A percentile compares a stretch with the other conserved stretches of the same genome.
Evolutionary conservation across 2,797 vertebrate genomes (phyloP).

Genomic region (Thunnus albacares): DNA sequence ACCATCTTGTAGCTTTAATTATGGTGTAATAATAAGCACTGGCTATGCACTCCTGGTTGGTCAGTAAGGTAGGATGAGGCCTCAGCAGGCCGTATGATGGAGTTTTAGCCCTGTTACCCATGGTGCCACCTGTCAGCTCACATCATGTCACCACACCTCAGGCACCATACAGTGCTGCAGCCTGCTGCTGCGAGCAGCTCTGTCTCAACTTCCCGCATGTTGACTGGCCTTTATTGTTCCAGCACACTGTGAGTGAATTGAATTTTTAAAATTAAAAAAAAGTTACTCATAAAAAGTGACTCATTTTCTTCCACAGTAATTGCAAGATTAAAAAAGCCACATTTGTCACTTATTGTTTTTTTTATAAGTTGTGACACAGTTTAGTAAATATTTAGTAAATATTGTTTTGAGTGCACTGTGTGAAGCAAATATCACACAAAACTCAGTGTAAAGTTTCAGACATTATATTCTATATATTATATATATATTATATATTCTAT

Average conservation of each 20-base stretch:
- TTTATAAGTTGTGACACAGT: neutral
- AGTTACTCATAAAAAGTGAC: neutral
- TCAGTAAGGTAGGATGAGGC: slow-evolving; percentile 47
- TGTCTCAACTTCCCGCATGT: slow-evolving; percentile 15
- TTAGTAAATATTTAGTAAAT: slow-evolving; percentile 14
- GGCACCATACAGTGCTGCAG: slow-evolving; percentile 73
- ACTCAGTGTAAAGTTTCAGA: slow-evolving; percentile 42
- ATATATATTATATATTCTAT: neutral
- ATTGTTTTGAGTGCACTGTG: slow-evolving; percentile 1
- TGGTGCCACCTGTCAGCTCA: slow-evolving; percentile 77
- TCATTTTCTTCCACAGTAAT: neutral
- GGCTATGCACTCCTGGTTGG: slow-evolving; percentile 37
- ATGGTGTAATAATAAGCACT: neutral
- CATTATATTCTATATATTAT: neutral
- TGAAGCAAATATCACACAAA: slow-evolving; percentile 16
- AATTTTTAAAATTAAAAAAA: slow-evolving; percentile 27
- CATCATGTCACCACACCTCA: slow-evolving; percentile 79
- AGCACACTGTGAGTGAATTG: neutral
- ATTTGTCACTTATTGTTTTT: neutral
- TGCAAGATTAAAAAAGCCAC: neutral
- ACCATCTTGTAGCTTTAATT: slow-evolving; percentile 34
- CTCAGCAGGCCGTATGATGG: slow-evolving; percentile 69
- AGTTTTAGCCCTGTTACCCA: slow-evolving; percentile 73
- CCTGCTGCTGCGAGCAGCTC: slow-evolving; percentile 70
- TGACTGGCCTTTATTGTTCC: slow-evolving; percentile 9